Base-by-base conservation (phyloP, 2,113 vertebrate genomes). In the Corvus hawaiiensis region DNA sequence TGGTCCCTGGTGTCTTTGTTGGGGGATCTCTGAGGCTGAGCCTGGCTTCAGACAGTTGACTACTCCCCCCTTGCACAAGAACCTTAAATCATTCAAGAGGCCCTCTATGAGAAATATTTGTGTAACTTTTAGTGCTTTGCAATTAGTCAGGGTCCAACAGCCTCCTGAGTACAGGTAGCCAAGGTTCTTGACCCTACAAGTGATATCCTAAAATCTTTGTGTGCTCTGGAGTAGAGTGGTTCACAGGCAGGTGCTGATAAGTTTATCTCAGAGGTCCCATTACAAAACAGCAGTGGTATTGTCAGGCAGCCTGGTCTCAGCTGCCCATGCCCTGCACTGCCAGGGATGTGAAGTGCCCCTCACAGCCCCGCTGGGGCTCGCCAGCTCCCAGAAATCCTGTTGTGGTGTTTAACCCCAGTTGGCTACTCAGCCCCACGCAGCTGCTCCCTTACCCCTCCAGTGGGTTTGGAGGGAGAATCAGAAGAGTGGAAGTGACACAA, bases 201-300 rank as follows among this genome's bases (percentile, higher is more conserved):
- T 1, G 16, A 20, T 35, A 73, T 26, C 37, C 18, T 18, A 7
- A 67, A 84, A 33, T 28, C 13, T 35, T 39, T 0, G 0, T 19
- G 14, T 59, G 55, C 9, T 0, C 0, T 33, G 30, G 44, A 87
- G 22, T 24, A 67, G 44, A n/a, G 27, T 12, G 16, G 63, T 35
- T 89, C 23, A 4, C 28, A 39, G 19, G 13, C 44, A 51, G 24
- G 13, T 1, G 10, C 18, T 18, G 26, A 3, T 6, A 17, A 28
- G 1, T 79, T 71, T 33, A 15, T 51, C 28, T 85, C 17, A 11
- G 27, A 85, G 26, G 51, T n/a, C 52, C 32, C 27, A 6, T 16
- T 67, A 49, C 16, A 35, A 66, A 82, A 8, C 6, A 33, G 37
- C 10, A 26, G 18, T 12, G 20, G 13, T 49, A 21, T 37, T 62